phyloP scores from a whole-genome alignment of 2,113 vertebrate species.

The Psilopsiagon aymara region DNA sequence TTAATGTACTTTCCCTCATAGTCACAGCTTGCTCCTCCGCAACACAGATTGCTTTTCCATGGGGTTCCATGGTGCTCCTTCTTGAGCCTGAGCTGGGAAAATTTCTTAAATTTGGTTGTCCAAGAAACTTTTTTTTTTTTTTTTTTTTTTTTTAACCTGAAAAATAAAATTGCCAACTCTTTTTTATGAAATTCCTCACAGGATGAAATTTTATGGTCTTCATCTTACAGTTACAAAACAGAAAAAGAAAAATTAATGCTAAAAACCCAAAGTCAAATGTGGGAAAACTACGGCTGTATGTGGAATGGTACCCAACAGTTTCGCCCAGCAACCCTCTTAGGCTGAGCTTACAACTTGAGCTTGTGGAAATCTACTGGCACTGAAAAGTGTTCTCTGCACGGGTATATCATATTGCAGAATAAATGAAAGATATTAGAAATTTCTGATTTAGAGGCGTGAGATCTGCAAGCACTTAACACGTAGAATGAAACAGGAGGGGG shows the following conservation, averaged over 20 bases:
- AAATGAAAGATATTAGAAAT: background rate
- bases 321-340: background rate
- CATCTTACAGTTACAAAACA: background rate
- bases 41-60: background rate
- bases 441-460: background rate
- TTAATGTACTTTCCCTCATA: background rate
- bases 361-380: background rate
- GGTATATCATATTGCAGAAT: background rate
- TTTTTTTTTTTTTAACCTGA: background rate
- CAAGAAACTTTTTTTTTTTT: background rate
- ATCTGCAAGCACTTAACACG: background rate
- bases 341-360: background rate
- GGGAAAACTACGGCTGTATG: background rate
- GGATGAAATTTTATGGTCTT: background rate
- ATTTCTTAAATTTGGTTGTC: background rate
- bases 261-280: background rate
- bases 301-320: background rate
- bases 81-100: background rate
- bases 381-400: background rate
- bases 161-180: background rate
- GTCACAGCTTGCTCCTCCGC: background rate
- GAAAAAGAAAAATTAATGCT: background rate
- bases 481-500: conserved; percentile 19
- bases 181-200: background rate
- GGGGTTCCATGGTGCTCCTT: background rate